phyloP scores from a whole-genome alignment of 92 coral and sea anemone genomes.

The Zoanthus solanderi region DNA sequence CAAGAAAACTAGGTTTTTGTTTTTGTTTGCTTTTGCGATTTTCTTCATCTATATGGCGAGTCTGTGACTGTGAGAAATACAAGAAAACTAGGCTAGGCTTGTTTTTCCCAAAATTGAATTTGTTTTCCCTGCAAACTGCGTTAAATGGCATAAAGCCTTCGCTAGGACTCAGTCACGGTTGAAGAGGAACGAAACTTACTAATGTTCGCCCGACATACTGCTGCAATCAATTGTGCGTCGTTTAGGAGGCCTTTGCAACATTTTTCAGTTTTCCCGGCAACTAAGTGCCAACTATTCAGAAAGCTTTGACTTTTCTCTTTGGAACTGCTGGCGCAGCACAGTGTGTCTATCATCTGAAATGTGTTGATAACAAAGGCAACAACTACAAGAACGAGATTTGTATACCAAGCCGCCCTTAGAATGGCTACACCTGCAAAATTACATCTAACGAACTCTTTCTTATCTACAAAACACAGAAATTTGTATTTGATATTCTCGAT shows the following conservation, averaged over 20 bases:
- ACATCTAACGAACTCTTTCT: constrained; percentile 72
- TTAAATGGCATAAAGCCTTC: too few species aligned
- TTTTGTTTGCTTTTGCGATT: too few species aligned
- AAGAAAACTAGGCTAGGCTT: too few species aligned
- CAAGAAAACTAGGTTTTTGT: too few species aligned
- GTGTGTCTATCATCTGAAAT: constrained; percentile 66
- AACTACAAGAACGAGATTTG: constrained; percentile 59
- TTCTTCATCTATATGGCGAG: too few species aligned
- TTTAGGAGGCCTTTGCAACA: background rate
- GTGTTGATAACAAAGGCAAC: constrained; percentile 62
- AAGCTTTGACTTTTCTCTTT: constrained; percentile 41
- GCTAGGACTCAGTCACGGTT: too few species aligned
- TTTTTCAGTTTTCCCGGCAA: background rate
- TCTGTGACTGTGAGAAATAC: too few species aligned
- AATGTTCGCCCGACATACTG: too few species aligned
- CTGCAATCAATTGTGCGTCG: constrained; percentile 58
- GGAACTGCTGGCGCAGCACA: constrained; percentile 62
- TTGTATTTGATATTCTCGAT: constrained; percentile 53
- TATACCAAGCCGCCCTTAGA: constrained; percentile 66
- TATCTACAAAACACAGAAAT: constrained; percentile 77
- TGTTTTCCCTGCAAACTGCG: too few species aligned
- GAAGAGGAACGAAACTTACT: too few species aligned
- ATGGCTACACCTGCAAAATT: constrained; percentile 61
- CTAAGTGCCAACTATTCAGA: constrained; percentile 33
- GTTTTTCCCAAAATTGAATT: too few species aligned